Base-by-base conservation (phyloP, 1,140 invertebrate genomes). In the Latrodectus geometricus region DNA sequence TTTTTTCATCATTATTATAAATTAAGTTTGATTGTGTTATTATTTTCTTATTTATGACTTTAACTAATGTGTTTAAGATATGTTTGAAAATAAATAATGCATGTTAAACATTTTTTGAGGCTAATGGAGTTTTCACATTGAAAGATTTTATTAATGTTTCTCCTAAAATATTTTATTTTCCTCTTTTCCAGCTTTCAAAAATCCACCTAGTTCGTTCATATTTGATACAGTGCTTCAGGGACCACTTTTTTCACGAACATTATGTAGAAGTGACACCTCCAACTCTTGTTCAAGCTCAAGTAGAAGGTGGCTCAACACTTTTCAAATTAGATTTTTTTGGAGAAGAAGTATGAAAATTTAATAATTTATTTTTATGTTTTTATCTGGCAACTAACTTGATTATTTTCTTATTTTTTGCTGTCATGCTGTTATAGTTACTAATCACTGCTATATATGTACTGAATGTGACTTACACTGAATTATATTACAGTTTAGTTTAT, bases 301-400 rank as follows among this genome's bases (percentile, higher is more conserved):
- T 97, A 5, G 99, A 99, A 93, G 99, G 99, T 76, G 99, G 99
- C 50, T 97, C 98, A 3, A 99, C 99, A 8, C 93, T 99, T 11
- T 99, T 99, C 91, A 97, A 97, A 91, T 92, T 99, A 17, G 93
- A 98, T 91, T 99, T 97, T 90, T 99, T 99, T 91, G 97, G 97
- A 93, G 96, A 94, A 93, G 91, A 92, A 88, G 92, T 91, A 88
- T 70, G 20, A 52, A 17, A 72, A 88, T 15, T 74, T 12, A 20
- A 23, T 35, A 11, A 78, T 17, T 56, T 48, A 15, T 48, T 48
- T 78, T 35, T 65, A 23, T 75, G 0, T 35, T 14, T 72, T 8
- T 48, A 12, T 35, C 35, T 75, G 85, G 50, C 21, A 88, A 23
- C 66, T 49, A n/a, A 81, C 80, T 7, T 68, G 11, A 49, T 17